Conservation (phyloP, 2,113 vertebrate genomes). For the Prionailurus bengalensis region DNA sequence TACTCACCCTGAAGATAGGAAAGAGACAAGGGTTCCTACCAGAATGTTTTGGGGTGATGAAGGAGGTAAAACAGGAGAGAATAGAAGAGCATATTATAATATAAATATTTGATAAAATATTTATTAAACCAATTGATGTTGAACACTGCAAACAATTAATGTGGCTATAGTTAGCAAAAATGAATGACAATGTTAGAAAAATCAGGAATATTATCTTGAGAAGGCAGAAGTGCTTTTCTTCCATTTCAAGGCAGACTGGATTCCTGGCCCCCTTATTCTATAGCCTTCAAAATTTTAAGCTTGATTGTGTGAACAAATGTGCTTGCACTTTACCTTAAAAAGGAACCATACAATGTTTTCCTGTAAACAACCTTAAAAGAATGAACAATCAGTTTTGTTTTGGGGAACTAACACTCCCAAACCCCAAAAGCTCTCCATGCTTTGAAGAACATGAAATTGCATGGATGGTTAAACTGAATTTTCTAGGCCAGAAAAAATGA, state of each 20-base stretch:
- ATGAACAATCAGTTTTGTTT: not conserved
- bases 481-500: not conserved
- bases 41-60: not conserved
- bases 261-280: not conserved
- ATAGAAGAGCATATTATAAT: slow-evolving; percentile 9
- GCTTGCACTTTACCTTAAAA: not conserved
- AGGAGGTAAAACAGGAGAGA: not conserved
- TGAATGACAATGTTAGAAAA: not conserved
- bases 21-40: not conserved
- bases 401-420: not conserved
- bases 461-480: not conserved
- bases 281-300: not conserved
- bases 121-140: not conserved
- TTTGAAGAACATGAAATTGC: not conserved
- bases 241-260: not conserved
- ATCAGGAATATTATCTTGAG: not conserved
- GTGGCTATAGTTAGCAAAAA: not conserved
- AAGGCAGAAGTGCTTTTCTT: not conserved
- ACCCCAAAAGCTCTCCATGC: not conserved
- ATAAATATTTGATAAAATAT: slow-evolving; percentile 6
- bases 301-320: not conserved
- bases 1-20: not conserved
- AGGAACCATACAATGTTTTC: not conserved
- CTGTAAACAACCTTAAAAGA: not conserved
- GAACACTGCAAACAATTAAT: not conserved